Base-by-base conservation (phyloP, 2,797 vertebrate genomes). In the Pyrocephalus nanus region DNA sequence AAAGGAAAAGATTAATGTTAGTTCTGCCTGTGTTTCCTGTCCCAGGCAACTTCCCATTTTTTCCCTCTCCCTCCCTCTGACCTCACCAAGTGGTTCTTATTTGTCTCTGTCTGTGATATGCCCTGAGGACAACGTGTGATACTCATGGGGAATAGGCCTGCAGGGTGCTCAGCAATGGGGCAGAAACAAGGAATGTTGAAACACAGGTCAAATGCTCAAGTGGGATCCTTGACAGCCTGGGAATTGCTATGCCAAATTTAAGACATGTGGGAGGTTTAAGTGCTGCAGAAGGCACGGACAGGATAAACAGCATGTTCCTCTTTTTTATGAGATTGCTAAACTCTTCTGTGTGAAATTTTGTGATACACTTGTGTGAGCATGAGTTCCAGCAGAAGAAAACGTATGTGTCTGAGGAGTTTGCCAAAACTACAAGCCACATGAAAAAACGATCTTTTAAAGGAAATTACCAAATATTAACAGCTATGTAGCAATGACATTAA, bases 81-180 rank as follows among this genome's bases (percentile, higher is more conserved):
- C 16, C 15, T 75, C 21, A 9, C 1, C 8, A 53, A 0, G 2
- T 60, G 22, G 0, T 55, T 13, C 26, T 38, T 15, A 21, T 64
- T 61, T 71, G 3, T 61, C 12, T 64, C 22, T 61, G 6, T 19
- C 18, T 6, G 1, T 34, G 32, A 18, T 53, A 42, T 80, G 15
- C 8, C 15, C 9, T n/a, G 32, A 16, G 17, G 11, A 48, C 32
- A 71, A 36, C 32, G 17, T n/a, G 12, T 23, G 10, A 42, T 32
- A 5, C 2, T 27, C 20, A 11, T 14, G 14, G 67, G 11, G 5
- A 45, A 45, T 3, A 15, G 55, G 64, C 21, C 12, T 36, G 10
- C 25, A n/a, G 1, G 1, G 4, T 23, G 12, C 4, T 60, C n/a
- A n/a, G 29, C 48, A 66, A 22, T 18, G 30, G 9, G 0, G 2